Evolutionary conservation across 2,113 vertebrate genomes (phyloP), one percentile per base, ranked within the genome.

Genomic region (Coracopsis vasa): DNA sequence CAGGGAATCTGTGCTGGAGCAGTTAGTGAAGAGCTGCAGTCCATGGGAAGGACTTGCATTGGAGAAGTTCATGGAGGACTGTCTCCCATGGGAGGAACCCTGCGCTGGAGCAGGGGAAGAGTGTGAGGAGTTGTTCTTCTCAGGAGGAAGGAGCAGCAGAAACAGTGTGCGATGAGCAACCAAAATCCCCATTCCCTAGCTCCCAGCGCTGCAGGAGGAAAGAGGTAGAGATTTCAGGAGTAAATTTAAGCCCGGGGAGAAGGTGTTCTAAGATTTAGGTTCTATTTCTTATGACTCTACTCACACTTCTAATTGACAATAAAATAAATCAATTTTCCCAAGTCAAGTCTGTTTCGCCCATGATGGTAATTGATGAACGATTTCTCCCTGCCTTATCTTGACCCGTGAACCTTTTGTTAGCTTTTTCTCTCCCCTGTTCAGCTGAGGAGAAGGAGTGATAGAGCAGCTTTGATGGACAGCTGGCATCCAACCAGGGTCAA

Each of bases 401-500:
- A 16, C 24, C 61, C 13, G 24, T 35, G 33, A 35, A 21, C 33
- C 3, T 58, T 35, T 58, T 58, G 56, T 58, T 35, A 61, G 29
- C 20, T 25, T 18, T 0, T 66, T 73, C 11, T 67, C 17, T 61
- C 20, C 51, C n/a, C 0, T 35, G 75, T 74, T n/a, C 45, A 28
- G 11, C 42, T 67, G 39, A 67, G 45, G 51, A 29, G 35, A 20
- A 12, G 12, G 12, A 61, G 45, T 80, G 25, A 37, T 69, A 80
- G 29, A 13, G 16, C 33, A 45, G 37, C 44, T 35, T 60, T 60
- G 44, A 29, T 85, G 66, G 50, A 24, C 19, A 39, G 66, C n/a
- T 86, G 82, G 45, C n/a, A 31, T 42, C 53, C 45, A 73, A 47
- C 66, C 88, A 66, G 16, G 50, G 11, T 45, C 74, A 60, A 47